Evolutionary conservation across 2,888 invertebrate genomes (phyloP), one percentile per base, ranked within the genome.

Genomic region (Microlaimidae sp.): DNA sequence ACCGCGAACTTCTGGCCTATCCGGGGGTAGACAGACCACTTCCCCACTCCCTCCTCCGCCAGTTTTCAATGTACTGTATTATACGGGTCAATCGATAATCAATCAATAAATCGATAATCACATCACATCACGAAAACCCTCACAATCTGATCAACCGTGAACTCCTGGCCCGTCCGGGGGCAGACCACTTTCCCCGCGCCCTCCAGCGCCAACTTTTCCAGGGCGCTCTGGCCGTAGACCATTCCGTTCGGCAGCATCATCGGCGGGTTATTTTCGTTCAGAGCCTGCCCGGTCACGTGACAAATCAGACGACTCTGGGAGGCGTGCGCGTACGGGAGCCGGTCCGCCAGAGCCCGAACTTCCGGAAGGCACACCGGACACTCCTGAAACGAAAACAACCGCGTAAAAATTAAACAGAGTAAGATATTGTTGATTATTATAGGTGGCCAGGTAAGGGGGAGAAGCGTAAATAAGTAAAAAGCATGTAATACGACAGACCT

Each of bases 161-260:
- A 95, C 61, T 83, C 81, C 69, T 89, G 85, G 73, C 87, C 88
- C 55, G 93, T 93, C 69, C 89, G 81, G 28, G 93, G 92, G 72
- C 93, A 97, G 57, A 83, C 81, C 57, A 95, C 81, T 63, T 82
- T 82, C 43, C 92, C 92, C 64, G 87, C 84, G 66, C 90, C 88
- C 69, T 85, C 83, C 52, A 76, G 73, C 66, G 92, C 87, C 83
- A 93, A 88, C 70, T 84, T 82, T 62, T 82, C 81, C 55, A 95
- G 76, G 17, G 90, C 86, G 85, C 87, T 71, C 2, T 60, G 55
- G 13, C 67, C 67, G 55, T 65, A 64, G 2, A 97, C 90, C 74
- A 88, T 85, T 53, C 95, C 95, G 75, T 95, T 95, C 58, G 97
- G 97, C 74, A 99, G 78, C 82, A 92, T 89, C 83, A 95, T 85